phyloP scores from a whole-genome alignment of 2,113 vertebrate genomes.

The Myotis yumanensis region DNA sequence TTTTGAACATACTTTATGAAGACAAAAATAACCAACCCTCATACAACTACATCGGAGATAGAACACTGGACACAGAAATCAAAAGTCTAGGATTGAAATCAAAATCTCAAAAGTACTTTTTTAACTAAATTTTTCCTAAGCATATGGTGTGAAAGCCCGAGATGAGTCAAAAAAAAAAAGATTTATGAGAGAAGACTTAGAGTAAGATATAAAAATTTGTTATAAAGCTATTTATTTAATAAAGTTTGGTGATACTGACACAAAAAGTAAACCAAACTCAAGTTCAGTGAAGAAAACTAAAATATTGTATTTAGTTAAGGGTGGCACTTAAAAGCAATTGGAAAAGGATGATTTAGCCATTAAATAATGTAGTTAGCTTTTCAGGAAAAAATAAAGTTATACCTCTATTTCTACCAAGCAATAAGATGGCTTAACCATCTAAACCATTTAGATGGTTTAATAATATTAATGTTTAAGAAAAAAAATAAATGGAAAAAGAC shows the following conservation, averaged over 20 bases:
- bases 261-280: background rate
- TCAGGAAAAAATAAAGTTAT: background rate
- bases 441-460: background rate
- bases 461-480: background rate
- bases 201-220: background rate
- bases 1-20: background rate
- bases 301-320: background rate
- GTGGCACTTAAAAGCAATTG: background rate
- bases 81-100: background rate
- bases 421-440: background rate
- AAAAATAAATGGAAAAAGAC: background rate
- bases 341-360: background rate
- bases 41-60: background rate
- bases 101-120: background rate
- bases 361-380: background rate
- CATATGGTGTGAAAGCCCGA: background rate
- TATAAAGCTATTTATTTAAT: slow-evolving; percentile 23
- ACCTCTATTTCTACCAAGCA: background rate
- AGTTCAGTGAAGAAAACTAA: background rate
- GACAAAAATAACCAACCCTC: background rate
- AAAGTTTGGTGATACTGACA: background rate
- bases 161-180: background rate
- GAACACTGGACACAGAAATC: background rate
- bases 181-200: background rate
- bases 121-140: slow-evolving; percentile 10